Evolutionary conservation across 2,797 vertebrate species (phyloP).

Genomic region (Erpetoichthys calabaricus): DNA sequence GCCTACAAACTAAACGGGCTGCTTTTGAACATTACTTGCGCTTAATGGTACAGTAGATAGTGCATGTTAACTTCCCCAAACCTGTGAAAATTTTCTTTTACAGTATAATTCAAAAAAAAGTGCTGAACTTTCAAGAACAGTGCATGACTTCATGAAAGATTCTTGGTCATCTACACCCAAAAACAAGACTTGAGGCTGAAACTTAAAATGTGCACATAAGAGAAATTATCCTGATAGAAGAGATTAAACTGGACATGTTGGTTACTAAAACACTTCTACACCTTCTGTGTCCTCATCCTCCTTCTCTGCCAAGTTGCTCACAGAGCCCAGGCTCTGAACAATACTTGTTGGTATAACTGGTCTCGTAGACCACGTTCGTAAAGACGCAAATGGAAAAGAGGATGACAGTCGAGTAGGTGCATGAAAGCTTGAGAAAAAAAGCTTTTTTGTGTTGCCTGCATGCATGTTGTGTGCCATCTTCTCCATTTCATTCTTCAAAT

Average conservation of each 20-base stretch:
- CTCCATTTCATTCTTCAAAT: slow-evolving; percentile 46
- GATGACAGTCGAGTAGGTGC: slow-evolving; percentile 55
- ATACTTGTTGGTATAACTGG: slow-evolving; percentile 60
- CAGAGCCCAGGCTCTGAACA: slow-evolving; percentile 54
- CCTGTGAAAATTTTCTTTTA: too few relatives aligned
- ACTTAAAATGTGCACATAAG: neutral
- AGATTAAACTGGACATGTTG: neutral
- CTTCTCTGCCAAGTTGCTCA: slow-evolving; percentile 53
- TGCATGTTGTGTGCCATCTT: slow-evolving; percentile 21
- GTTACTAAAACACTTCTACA: slow-evolving; percentile 22
- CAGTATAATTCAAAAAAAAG: too few relatives aligned
- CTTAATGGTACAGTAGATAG: too few relatives aligned
- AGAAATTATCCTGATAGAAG: neutral
- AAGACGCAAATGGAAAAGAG: slow-evolving; percentile 59
- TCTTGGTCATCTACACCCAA: neutral
- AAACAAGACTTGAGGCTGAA: neutral
- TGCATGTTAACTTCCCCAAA: too few relatives aligned
- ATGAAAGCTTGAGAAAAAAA: slow-evolving; percentile 23
- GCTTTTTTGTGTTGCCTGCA: slow-evolving; percentile 11
- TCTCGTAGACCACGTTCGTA: slow-evolving; percentile 51
- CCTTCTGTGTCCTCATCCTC: slow-evolving; percentile 47
- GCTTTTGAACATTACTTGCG: too few relatives aligned
- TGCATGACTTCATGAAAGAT: too few relatives aligned
- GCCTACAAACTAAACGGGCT: too few relatives aligned
- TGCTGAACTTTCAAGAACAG: too few relatives aligned